Percentiles rank a stretch among this genome's conserved stretches.
These are phyloP conservation scores for Boulengeromyrus knoepffleri DNA, from an alignment of 2,113 vertebrate species.

Conservation along the genomic window DNA sequence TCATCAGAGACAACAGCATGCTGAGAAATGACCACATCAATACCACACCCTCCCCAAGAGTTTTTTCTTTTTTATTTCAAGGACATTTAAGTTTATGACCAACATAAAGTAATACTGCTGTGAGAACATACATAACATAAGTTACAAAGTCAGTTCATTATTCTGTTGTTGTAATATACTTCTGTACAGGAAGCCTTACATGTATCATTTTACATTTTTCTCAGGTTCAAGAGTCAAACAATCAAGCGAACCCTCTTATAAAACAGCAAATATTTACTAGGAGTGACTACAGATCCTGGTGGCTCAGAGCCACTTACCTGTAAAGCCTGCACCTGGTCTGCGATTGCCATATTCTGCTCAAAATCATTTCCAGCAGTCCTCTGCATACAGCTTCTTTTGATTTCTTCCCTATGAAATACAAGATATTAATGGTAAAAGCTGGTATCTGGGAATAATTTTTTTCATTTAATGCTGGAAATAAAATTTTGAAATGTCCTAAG, in stretches of 20 bases:
- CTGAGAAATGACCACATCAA: not conserved
- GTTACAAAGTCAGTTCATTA: not conserved
- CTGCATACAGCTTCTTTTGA: constrained; percentile 52
- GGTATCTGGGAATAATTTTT: not conserved
- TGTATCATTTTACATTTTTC: not conserved
- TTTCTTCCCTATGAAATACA: constrained; percentile 61
- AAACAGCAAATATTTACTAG: not conserved
- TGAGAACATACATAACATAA: not conserved
- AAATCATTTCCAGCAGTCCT: constrained; percentile 40
- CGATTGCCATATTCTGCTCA: constrained; percentile 54
- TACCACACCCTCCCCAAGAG: not conserved
- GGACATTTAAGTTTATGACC: not conserved
- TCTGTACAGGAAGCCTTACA: not conserved
- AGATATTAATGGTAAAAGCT: not conserved
- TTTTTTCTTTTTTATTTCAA: not conserved
- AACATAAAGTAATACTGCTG: not conserved
- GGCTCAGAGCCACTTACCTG: constrained; percentile 52
- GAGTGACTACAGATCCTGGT: not conserved
- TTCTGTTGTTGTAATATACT: not conserved
- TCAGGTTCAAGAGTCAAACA: not conserved
- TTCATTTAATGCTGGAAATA: not conserved
- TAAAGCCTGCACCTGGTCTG: constrained; percentile 67
- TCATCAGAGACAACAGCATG: not conserved
- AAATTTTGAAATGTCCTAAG: not conserved
- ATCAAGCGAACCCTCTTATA: not conserved